Percentiles rank a stretch among this genome's conserved stretches.
Evolutionary conservation across 2,888 invertebrate genomes (phyloP).

Genomic region (Tipula vernalis): DNA sequence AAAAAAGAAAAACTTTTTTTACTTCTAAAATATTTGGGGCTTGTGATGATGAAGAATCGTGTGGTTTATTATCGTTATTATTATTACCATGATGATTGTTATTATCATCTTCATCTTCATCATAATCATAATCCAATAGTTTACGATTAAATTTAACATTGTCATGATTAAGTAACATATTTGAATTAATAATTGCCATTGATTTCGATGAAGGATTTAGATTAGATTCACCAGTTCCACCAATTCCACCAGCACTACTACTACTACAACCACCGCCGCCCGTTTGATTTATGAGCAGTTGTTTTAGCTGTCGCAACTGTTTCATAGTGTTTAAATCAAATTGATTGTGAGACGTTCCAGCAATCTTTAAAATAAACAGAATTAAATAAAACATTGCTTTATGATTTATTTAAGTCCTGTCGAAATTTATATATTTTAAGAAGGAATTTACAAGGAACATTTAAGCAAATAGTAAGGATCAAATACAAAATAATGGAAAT

Average conservation of each 20-base stretch:
- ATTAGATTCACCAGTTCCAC: slow-evolving; percentile 20
- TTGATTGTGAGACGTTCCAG: neutral
- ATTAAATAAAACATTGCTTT: slow-evolving; percentile 9
- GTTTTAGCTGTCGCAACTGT: slow-evolving; percentile 50
- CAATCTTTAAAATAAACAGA: slow-evolving; percentile 6
- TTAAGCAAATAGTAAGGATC: neutral
- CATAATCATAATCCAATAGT: slow-evolving; percentile 81
- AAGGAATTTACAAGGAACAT: neutral
- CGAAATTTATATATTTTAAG: neutral
- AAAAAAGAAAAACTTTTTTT: slow-evolving; percentile 15
- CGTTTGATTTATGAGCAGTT: slow-evolving; percentile 38
- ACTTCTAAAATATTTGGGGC: slow-evolving; percentile 21
- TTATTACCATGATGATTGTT: slow-evolving; percentile 64
- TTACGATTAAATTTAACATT: slow-evolving; percentile 70
- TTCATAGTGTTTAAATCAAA: slow-evolving; percentile 27
- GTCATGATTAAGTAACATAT: slow-evolving; percentile 18
- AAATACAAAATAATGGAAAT: neutral
- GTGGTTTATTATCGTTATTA: slow-evolving; percentile 26
- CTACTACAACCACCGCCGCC: slow-evolving; percentile 12
- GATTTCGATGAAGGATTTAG: slow-evolving; percentile 22
- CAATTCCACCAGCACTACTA: slow-evolving; percentile 12
- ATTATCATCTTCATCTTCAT: slow-evolving; percentile 60
- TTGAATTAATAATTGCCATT: slow-evolving; percentile 4
- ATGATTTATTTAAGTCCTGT: slow-evolving; percentile 7
- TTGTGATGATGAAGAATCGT: slow-evolving; percentile 23